phyloP scores from a whole-genome alignment of 2,113 vertebrate genomes.

The Ailurus styani region DNA sequence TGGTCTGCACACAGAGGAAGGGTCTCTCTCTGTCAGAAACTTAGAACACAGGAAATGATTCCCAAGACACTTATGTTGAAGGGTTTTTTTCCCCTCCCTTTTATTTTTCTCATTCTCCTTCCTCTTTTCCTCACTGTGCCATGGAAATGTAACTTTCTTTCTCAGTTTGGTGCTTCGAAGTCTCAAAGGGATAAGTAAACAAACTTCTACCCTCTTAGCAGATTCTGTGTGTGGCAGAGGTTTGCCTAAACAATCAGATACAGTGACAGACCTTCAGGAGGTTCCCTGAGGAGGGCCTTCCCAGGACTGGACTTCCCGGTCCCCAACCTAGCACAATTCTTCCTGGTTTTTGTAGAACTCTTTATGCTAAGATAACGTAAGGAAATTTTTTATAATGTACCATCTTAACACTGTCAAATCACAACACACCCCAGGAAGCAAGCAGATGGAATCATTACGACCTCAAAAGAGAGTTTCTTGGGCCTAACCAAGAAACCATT shows the following conservation, averaged over 20 bases:
- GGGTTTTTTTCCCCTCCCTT: background rate
- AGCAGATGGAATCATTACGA: background rate
- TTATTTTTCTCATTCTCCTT: background rate
- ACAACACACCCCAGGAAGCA: background rate
- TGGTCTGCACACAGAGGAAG: background rate
- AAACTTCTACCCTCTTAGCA: background rate
- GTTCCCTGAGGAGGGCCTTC: background rate
- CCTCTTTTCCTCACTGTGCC: background rate
- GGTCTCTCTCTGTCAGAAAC: background rate
- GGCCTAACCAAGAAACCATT: background rate
- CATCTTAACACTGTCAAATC: background rate
- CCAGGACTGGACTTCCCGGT: background rate
- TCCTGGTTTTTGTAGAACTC: background rate
- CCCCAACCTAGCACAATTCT: background rate
- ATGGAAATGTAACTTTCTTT: background rate
- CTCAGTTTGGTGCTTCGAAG: background rate
- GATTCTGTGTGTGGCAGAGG: background rate
- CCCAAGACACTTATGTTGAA: background rate
- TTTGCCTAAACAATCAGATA: background rate
- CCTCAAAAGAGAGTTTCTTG: background rate
- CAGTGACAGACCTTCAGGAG: background rate
- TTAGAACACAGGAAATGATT: background rate
- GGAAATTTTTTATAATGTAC: background rate
- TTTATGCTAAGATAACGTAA: background rate
- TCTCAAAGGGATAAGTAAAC: background rate